Conservation (phyloP, 1,140 invertebrate species). For the Agrypnia vestita region DNA sequence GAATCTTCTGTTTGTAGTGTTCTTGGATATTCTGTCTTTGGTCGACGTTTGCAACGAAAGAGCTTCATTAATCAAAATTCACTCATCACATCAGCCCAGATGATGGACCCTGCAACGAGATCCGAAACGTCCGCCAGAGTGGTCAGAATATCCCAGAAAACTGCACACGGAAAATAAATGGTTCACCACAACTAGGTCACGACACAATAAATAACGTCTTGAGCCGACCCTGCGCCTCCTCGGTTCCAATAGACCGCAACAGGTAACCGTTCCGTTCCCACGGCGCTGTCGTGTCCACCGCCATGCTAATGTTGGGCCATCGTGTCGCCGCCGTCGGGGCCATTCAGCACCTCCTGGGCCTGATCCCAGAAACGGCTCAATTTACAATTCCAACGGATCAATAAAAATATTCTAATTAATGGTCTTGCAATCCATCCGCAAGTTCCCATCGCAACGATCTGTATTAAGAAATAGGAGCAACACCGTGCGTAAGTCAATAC, state of each 20-base stretch:
- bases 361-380: conserved; percentile 29
- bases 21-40: no score
- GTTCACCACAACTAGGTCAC: no score
- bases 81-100: no score
- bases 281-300: conserved; percentile 3
- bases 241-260: background rate
- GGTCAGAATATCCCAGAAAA: no score
- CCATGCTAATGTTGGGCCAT: conserved; percentile 23
- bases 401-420: conserved; percentile 2
- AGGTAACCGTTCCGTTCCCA: conserved; percentile 19
- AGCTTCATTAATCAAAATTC: no score
- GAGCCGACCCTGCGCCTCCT: background rate
- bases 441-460: background rate
- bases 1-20: no score
- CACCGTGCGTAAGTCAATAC: no score
- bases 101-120: no score
- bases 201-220: background rate
- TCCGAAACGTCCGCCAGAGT: no score
- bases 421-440: background rate
- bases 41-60: no score
- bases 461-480: no score
- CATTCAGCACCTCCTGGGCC: background rate
- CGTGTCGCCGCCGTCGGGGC: background rate
- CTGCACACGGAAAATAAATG: no score
- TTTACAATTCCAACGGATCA: conserved; percentile 29